Base-by-base conservation (phyloP, 2,797 vertebrate genomes). In the Melanotaenia maccullochi region DNA sequence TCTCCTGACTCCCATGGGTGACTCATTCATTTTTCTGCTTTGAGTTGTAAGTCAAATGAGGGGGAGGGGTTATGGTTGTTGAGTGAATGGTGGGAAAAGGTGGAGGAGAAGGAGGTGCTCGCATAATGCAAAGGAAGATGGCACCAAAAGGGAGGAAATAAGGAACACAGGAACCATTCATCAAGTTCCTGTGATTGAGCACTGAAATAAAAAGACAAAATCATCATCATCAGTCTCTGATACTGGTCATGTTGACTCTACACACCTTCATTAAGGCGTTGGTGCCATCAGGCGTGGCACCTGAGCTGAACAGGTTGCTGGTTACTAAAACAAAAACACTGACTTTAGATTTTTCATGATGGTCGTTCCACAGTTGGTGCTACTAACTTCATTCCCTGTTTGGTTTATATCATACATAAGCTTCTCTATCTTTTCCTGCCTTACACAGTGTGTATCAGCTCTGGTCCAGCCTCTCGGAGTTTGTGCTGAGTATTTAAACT, bases 401-500 rank as follows among this genome's bases (percentile, higher is more conserved):
- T 42, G 40, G 40, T 55, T 54, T 33, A 0, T 51, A 9, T 71
- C 33, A 59, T 42, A 20, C 0, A 14, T 75, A 18, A 76, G 11
- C 58, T 47, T 9, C 44, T 38, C 35, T 71, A 4, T 87, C 4
- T 70, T 57, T 73, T 13, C 68, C 70, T 73, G 36, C 65, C 36
- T 32, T 62, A 12, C 65, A 35, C 82, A 99, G 98, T 96, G 95
- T 61, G 97, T 99, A 7, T 99, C 98, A 3, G 97, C 97, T 12
- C 86, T 99, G 85, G 96, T 99, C 67, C 98, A 99, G 18, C 98
- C 98, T 3, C 94, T 99, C 13, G 96, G 97, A 52, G 97, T 99
- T n/a, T 97, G 96, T 92, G 98, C 98, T 57, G 97, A 99, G 79
- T 99, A 99, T 90, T 95, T 99, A 22, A 99, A 98, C 89, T 96